Base-by-base conservation (phyloP, 2,888 invertebrate genomes). In the Biston stratarius region DNA sequence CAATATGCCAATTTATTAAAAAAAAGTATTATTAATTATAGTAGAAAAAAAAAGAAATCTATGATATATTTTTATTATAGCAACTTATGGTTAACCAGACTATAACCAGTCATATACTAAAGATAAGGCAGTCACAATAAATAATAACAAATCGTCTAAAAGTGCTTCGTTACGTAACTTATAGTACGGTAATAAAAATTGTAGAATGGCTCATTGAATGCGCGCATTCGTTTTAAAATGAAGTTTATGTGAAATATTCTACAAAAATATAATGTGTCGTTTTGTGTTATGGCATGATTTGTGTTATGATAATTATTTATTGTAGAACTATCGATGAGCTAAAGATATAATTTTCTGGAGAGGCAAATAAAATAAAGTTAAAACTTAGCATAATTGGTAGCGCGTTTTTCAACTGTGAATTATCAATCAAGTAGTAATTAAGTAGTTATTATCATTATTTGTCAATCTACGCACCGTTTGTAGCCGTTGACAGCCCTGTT, bases 101-200 rank as follows among this genome's bases (percentile, higher is more conserved):
- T 49, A 44, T 60, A 49, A 42, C 34, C 15, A 40, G n/a, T 34
- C 56, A 44, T 64, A 49, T 48, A 42, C 34, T 48, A 62, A 14
- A 51, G 73, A 73, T 70, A 71, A 72, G 67, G 64, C 73, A 61
- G 40, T 60, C 24, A 34, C 34, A 47, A 55, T 64, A 60, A 64
- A 64, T 60, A 64, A 64, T 60, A 64, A 64, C 64, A 64, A 64
- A 64, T 60, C 36, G 59, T 49, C 55, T 53, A 55, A 63, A 51
- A 63, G 57, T 57, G 15, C 57, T 51, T 60, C 59, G 55, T 49
- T 64, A 48, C 33, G 11, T 34, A 64, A 42, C 53, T 64, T 64
- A 64, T 44, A 53, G 55, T n/a, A 7, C 6, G 53, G 48, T 44
- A 12, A 55, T 64, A 60, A 49, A 63, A 55, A 48, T 64, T 24